These are phyloP conservation scores for Cheilosia grossa DNA, from an alignment of 2,888 invertebrate genomes.

Conservation along the genomic window DNA sequence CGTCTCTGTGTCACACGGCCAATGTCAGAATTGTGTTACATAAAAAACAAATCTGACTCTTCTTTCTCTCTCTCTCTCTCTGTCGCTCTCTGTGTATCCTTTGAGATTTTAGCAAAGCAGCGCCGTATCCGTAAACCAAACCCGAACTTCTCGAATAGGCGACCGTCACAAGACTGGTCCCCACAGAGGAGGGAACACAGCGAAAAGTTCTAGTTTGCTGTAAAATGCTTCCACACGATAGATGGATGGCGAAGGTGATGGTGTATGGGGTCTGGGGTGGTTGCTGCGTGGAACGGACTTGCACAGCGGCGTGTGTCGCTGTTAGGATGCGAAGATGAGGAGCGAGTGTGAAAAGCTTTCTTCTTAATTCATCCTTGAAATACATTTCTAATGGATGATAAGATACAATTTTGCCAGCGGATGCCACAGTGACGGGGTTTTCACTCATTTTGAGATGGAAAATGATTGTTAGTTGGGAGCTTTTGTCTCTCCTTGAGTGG, in stretches of 20 bases:
- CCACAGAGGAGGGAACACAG: conserved; percentile 60
- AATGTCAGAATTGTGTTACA: conserved; percentile 62
- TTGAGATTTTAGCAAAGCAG: conserved; percentile 44
- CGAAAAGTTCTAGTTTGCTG: conserved; percentile 64
- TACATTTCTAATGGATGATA: conserved; percentile 65
- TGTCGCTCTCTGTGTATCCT: conserved; percentile 18
- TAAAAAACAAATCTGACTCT: conserved; percentile 30
- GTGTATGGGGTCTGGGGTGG: background rate
- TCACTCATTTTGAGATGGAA: conserved; percentile 73
- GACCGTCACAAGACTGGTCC: conserved; percentile 74
- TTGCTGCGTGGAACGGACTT: conserved; percentile 19
- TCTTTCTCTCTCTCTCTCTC: background rate
- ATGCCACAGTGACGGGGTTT: conserved; percentile 3
- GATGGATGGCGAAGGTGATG: background rate
- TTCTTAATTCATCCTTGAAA: conserved; percentile 71
- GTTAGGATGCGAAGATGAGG: conserved; percentile 6
- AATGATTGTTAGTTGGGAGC: conserved; percentile 55
- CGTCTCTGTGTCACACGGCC: conserved; percentile 41
- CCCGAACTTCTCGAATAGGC: conserved; percentile 73
- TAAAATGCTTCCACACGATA: background rate
- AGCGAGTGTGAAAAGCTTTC: conserved; percentile 40
- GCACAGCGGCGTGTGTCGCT: conserved; percentile 8
- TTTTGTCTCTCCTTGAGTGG: conserved; percentile 32
- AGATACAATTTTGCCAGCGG: conserved; percentile 47
- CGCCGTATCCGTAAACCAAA: conserved; percentile 68